phyloP scores from a whole-genome alignment of 2,888 invertebrate species.

The Epinotia demarniana region DNA sequence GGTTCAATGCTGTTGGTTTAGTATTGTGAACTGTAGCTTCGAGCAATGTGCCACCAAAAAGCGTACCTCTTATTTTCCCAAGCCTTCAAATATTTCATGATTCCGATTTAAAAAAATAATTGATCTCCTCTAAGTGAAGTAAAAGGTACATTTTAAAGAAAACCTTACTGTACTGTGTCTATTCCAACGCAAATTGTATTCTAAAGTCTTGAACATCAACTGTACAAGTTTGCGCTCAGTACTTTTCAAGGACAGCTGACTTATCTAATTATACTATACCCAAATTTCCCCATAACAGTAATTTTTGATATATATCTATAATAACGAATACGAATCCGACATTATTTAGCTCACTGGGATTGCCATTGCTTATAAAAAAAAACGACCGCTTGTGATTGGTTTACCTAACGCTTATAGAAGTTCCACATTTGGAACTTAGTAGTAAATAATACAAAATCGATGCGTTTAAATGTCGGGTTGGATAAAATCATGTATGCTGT shows the following conservation, averaged over 20 bases:
- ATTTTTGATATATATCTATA: slow-evolving; percentile 41
- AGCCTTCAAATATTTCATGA: no score
- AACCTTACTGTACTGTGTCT: no score
- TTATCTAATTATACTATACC: slow-evolving; percentile 26
- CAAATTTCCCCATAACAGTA: slow-evolving; percentile 50
- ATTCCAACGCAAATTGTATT: background rate
- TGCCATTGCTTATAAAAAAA: slow-evolving; percentile 73
- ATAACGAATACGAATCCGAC: slow-evolving; percentile 68
- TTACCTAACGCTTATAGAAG: slow-evolving; percentile 76
- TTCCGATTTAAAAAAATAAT: no score
- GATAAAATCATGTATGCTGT: slow-evolving; percentile 62
- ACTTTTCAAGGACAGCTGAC: slow-evolving; percentile 6
- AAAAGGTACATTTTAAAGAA: no score
- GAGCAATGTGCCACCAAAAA: background rate
- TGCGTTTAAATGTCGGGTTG: slow-evolving; percentile 76
- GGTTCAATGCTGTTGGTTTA: background rate
- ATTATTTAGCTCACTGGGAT: slow-evolving; percentile 75
- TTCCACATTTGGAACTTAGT: slow-evolving; percentile 45
- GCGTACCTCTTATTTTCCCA: background rate
- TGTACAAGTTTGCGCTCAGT: background rate
- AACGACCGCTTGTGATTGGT: slow-evolving; percentile 80
- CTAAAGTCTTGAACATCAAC: background rate
- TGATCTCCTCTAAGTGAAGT: no score
- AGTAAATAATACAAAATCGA: slow-evolving; percentile 45
- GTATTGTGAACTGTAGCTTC: background rate